A percentile compares a stretch with the other conserved stretches of the same genome.
Conservation (phyloP, 2,888 invertebrate genomes). For the Lordiphosa fenestrarum region DNA sequence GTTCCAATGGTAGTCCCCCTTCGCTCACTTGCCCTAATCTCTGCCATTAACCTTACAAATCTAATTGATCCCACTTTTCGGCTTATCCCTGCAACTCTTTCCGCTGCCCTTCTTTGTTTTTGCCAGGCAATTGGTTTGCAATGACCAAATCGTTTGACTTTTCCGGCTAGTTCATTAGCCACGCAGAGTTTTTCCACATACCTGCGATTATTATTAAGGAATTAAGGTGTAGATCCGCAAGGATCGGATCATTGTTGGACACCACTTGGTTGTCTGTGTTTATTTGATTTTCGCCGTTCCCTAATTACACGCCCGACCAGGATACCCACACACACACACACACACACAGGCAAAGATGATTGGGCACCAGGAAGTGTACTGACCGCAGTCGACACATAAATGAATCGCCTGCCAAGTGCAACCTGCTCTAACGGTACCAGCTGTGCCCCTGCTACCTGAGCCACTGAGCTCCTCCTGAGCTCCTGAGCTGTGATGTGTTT, state of each 20-base stretch:
- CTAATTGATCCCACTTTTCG: background rate
- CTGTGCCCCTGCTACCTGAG: slow-evolving; percentile 22
- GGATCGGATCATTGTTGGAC: slow-evolving; percentile 30
- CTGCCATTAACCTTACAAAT: too few species aligned
- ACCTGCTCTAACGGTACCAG: slow-evolving; percentile 63
- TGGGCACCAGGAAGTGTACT: slow-evolving; percentile 58
- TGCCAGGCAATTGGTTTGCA: slow-evolving; percentile 57
- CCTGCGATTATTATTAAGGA: slow-evolving; percentile 32
- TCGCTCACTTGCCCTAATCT: too few species aligned
- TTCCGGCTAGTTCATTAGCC: slow-evolving; percentile 53
- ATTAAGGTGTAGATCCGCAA: slow-evolving; percentile 71
- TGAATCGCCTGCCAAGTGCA: slow-evolving; percentile 68
- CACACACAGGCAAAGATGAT: slow-evolving; percentile 1
- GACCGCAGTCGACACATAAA: slow-evolving; percentile 65
- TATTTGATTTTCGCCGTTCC: slow-evolving; percentile 31
- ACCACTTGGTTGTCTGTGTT: slow-evolving; percentile 16
- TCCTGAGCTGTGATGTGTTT: slow-evolving; percentile 62
- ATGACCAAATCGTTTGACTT: slow-evolving; percentile 62
- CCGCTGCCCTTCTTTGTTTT: slow-evolving; percentile 14
- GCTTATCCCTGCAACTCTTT: slow-evolving; percentile 14
- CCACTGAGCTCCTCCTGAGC: too few species aligned
- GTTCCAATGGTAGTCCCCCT: too few species aligned
- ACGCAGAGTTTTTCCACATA: slow-evolving; percentile 12
- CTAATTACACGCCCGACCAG: slow-evolving; percentile 19
- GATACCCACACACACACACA: too few species aligned